phyloP scores from a whole-genome alignment of 1,140 invertebrate genomes.

The Ceratosolen solmsi region DNA sequence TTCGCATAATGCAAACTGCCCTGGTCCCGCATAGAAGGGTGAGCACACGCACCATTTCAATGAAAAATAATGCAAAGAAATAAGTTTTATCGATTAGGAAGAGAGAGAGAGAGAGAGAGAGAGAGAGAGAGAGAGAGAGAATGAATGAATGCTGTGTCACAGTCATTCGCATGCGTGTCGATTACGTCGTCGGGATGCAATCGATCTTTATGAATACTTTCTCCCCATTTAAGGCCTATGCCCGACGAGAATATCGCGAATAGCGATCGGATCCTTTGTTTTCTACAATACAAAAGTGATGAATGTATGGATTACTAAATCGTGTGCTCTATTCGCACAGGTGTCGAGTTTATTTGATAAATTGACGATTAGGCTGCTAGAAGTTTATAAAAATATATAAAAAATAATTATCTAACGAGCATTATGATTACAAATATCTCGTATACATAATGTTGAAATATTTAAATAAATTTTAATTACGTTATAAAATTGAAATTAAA shows the following conservation, averaged over 20 bases:
- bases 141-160: neutral
- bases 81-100: neutral
- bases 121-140: neutral
- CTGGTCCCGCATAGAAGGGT: neutral
- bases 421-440: neutral
- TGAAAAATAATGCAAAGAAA: slow-evolving; percentile 18
- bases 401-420: neutral
- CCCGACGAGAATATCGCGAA: neutral
- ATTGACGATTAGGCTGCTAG: neutral
- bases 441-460: neutral
- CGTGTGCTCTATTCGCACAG: neutral
- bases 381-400: neutral
- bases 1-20: neutral
- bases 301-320: neutral
- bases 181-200: slow-evolving; percentile 8
- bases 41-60: neutral
- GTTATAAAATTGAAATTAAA: no score
- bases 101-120: neutral
- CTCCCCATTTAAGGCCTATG: neutral
- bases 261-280: neutral
- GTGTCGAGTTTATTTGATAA: neutral
- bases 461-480: no score
- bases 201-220: slow-evolving; percentile 28
- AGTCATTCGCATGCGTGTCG: slow-evolving; percentile 30
- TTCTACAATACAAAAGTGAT: neutral